Conservation (phyloP, 2,113 vertebrate genomes). For the Oenanthe melanoleuca region DNA sequence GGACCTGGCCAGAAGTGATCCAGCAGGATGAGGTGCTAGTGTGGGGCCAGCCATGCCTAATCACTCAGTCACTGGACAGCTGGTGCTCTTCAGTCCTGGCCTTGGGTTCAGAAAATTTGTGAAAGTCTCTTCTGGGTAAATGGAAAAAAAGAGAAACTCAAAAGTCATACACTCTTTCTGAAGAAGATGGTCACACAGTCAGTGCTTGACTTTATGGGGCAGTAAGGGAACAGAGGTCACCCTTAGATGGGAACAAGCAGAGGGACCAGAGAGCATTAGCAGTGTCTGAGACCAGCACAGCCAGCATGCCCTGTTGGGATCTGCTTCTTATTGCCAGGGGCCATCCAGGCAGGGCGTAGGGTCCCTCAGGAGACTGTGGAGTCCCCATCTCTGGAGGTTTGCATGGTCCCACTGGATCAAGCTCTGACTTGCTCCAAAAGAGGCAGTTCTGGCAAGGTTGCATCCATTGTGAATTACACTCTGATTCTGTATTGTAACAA, state of each 20-base stretch:
- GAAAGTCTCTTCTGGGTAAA: not conserved
- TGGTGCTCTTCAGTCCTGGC: not conserved
- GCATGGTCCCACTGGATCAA: not conserved
- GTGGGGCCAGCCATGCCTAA: not conserved
- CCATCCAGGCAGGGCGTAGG: not conserved
- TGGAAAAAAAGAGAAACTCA: not conserved
- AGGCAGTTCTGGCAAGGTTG: not conserved
- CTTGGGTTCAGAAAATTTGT: not conserved
- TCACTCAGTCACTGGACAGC: fast-evolving
- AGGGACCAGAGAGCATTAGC: not conserved
- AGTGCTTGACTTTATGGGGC: not conserved
- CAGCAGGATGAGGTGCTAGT: fast-evolving
- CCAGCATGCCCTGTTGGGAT: not conserved
- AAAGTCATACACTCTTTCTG: not conserved
- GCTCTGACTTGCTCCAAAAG: not conserved
- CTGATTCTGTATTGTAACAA: not conserved
- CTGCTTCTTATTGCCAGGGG: not conserved
- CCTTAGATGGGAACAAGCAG: not conserved
- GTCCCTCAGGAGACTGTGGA: not conserved
- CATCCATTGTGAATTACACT: not conserved
- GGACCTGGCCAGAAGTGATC: not conserved
- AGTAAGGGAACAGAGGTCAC: not conserved
- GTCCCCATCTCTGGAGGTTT: not conserved
- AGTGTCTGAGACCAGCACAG: not conserved
- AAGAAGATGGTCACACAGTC: not conserved